These are phyloP conservation scores for Schizothorax lantsangensis DNA, from an alignment of 2,797 vertebrate genomes.

Conservation along the genomic window DNA sequence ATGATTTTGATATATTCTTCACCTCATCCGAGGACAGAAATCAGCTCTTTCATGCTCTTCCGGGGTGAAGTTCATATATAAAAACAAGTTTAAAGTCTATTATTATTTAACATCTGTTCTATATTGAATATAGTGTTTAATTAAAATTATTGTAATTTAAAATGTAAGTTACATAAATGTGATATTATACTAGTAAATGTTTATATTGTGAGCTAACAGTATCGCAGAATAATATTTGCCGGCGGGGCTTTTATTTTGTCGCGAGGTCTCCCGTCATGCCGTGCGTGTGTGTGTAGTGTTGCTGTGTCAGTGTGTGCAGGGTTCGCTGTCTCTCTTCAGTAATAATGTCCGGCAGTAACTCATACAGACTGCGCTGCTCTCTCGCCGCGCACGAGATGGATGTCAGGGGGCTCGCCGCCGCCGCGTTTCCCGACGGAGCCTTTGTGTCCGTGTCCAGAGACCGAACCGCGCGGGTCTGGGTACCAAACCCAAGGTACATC, in stretches of 20 bases:
- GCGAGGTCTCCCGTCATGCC: constrained; percentile 33
- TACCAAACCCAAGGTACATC: constrained; percentile 86
- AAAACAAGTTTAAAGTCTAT: constrained; percentile 72
- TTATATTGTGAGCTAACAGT: background rate
- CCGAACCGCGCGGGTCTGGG: constrained; percentile 92
- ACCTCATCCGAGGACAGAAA: constrained; percentile 23
- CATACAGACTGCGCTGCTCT: constrained; percentile 90
- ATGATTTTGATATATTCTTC: constrained; percentile 64
- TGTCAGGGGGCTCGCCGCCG: constrained; percentile 85
- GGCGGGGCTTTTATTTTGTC: constrained; percentile 27
- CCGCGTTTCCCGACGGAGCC: constrained; percentile 82
- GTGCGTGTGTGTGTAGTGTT: constrained; percentile 27
- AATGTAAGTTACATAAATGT: background rate
- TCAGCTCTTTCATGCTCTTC: constrained; percentile 53
- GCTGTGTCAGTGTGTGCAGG: constrained; percentile 58
- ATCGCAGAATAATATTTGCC: background rate
- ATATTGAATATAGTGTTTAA: background rate
- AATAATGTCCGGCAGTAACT: constrained; percentile 76
- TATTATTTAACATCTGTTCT: background rate
- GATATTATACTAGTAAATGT: background rate
- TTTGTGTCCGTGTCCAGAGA: constrained; percentile 97
- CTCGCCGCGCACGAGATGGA: constrained; percentile 92
- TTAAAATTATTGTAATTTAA: background rate
- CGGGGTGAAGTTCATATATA: constrained; percentile 75
- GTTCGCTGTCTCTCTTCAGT: constrained; percentile 36